Percentiles rank a stretch among this genome's conserved stretches.
phyloP scores from a whole-genome alignment of 2,797 vertebrate species.

The Ptychadena robeensis region DNA sequence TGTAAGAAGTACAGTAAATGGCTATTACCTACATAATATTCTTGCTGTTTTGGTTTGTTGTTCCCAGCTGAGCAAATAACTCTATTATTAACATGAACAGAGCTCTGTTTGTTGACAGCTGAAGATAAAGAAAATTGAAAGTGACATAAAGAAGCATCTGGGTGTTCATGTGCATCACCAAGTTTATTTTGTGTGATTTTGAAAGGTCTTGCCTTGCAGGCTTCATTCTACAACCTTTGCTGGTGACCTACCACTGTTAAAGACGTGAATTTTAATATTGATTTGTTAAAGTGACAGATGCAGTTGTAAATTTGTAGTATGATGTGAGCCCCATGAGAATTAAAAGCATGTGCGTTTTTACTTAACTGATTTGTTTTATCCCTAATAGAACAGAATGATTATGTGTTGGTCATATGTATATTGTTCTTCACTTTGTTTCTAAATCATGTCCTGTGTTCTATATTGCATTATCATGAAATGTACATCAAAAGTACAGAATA shows the following conservation, averaged over 20 bases:
- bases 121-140: slow-evolving; percentile 78
- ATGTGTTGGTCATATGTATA: slow-evolving; percentile 6
- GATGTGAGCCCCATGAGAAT: slow-evolving; percentile 67
- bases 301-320: slow-evolving; percentile 72
- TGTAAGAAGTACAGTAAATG: not conserved
- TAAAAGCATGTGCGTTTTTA: slow-evolving; percentile 60
- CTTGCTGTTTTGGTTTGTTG: slow-evolving; percentile 64
- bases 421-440: slow-evolving; percentile 9
- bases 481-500: not conserved
- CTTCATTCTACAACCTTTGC: slow-evolving; percentile 65
- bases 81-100: slow-evolving; percentile 75
- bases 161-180: slow-evolving; percentile 72
- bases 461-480: not conserved
- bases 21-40: not conserved
- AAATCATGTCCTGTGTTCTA: not conserved
- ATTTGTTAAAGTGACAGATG: slow-evolving; percentile 78
- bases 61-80: slow-evolving; percentile 74
- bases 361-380: slow-evolving; percentile 65
- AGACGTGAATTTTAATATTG: slow-evolving; percentile 68
- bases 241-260: slow-evolving; percentile 68
- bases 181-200: slow-evolving; percentile 72
- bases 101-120: slow-evolving; percentile 76
- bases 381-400: slow-evolving; percentile 61
- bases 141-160: slow-evolving; percentile 73
- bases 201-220: slow-evolving; percentile 72